A percentile compares a stretch with the other conserved stretches of the same genome.
Conservation (phyloP, 1,140 invertebrate genomes). For the Aphelinus certus region DNA sequence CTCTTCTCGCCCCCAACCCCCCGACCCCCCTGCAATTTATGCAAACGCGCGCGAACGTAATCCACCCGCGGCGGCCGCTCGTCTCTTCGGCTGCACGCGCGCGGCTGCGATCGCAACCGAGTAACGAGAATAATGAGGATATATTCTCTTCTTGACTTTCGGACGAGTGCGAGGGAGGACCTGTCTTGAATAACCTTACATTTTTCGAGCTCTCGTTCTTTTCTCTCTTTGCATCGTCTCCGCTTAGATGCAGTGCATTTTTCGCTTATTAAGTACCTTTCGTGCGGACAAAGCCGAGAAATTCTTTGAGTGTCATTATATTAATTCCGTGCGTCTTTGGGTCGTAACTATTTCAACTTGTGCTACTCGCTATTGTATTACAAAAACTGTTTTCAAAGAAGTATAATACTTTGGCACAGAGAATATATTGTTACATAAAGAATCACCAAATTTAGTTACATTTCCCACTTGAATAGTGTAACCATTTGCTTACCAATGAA, state of each 20-base stretch:
- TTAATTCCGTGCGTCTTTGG: neutral
- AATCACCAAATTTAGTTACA: too few species aligned
- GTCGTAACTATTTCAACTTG: neutral
- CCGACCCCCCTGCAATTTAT: conserved; percentile 21
- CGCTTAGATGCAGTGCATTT: neutral
- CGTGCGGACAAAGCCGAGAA: neutral
- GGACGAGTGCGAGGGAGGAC: neutral
- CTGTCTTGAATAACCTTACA: conserved; percentile 12
- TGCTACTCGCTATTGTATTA: neutral
- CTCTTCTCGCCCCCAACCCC: neutral
- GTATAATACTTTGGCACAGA: too few species aligned
- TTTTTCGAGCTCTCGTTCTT: neutral
- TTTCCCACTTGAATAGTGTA: too few species aligned
- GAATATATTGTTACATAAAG: too few species aligned
- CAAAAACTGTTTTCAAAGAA: too few species aligned
- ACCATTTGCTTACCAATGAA: too few species aligned
- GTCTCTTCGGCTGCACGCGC: neutral
- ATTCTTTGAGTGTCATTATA: neutral
- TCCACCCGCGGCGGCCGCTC: conserved; percentile 3
- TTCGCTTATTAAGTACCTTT: neutral
- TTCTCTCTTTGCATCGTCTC: neutral
- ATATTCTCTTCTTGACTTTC: conserved; percentile 7
- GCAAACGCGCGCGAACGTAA: conserved; percentile 25
- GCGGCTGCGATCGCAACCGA: conserved; percentile 1
- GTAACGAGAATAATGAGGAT: conserved; percentile 15